Base-by-base conservation (phyloP, 2,888 invertebrate species). In the Griposia aprilina region DNA sequence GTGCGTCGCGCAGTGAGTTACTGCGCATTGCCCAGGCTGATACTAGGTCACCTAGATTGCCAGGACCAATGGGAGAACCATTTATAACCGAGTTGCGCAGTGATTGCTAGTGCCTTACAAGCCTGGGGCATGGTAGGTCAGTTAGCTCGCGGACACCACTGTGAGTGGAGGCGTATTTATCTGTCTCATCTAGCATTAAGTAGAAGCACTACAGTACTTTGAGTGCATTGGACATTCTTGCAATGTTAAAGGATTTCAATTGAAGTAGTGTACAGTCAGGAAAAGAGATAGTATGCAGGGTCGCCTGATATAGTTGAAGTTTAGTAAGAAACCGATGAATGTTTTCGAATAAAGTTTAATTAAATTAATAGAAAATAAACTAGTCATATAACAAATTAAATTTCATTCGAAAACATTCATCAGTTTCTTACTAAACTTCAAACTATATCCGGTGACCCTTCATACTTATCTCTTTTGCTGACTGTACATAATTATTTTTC, bases 11-110 rank as follows among this genome's bases (percentile, higher is more conserved):
- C 81, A 81, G 36, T 57, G 17, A 48, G 26, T 11, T 26, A 63
- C 2, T 63, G 73, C 73, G 73, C 73, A 63, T 26, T 81, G 48
- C 36, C 23, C 81, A 63, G 73, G 0, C 55, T 41, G 15, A 50
- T 63, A 72, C 63, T 78, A 81, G 81, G 78, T 57, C 62, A 73
- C 6, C 26, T 26, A 36, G 20, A 55, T 48, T 15, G 26, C 23
- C 7, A 65, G 57, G 17, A 36, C 70, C 70, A 80, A 80, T 70
- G 13, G 45, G 45, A n/a, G 6, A 15, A 55, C 10, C 26, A 15
- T 48, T 60, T 45, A 66, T 59, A 6, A 68, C 15, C 23, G 36
- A 63, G 23, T 57, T 81, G 73, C 36, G 81, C 72, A 78, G n/a
- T 52, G 30, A 17, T 41, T n/a, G 30, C 20, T 52, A 17, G 80